Evolutionary conservation across 2,888 invertebrate species (phyloP).

Genomic region (Eucera pruinosa): DNA sequence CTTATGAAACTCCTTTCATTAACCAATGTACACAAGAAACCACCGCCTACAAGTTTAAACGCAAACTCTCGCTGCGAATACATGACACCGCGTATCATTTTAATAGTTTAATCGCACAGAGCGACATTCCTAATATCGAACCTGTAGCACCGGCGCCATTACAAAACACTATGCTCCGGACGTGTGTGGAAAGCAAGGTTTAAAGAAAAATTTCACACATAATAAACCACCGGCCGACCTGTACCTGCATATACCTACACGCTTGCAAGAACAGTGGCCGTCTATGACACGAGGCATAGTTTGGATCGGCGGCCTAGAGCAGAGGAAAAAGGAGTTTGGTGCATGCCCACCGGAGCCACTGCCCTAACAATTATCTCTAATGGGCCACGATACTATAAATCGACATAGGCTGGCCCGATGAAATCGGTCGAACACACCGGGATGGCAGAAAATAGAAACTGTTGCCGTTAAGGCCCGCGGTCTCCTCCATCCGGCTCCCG

Average conservation of each 20-base stretch:
- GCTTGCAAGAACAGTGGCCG: conserved; percentile 11
- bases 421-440: conserved; percentile 73
- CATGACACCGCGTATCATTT: conserved; percentile 43
- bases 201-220: conserved; percentile 80
- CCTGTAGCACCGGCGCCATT: conserved; percentile 65
- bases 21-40: background rate
- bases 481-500: conserved; percentile 58
- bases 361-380: conserved; percentile 83
- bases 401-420: conserved; percentile 79
- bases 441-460: conserved; percentile 81
- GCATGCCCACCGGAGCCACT: conserved; percentile 64
- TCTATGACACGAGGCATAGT: background rate
- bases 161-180: conserved; percentile 67
- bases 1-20: no score
- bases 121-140: conserved; percentile 79
- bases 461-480: conserved; percentile 52
- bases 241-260: conserved; percentile 4
- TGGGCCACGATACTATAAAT: conserved; percentile 83
- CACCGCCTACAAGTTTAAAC: conserved; percentile 10
- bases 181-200: background rate
- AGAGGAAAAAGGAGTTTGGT: conserved; percentile 45
- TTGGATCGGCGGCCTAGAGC: background rate
- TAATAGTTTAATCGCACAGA: conserved; percentile 80
- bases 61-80: conserved; percentile 12
- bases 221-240: conserved; percentile 80